Conservation (phyloP, 2,888 invertebrate genomes). For the Thereva unica region DNA sequence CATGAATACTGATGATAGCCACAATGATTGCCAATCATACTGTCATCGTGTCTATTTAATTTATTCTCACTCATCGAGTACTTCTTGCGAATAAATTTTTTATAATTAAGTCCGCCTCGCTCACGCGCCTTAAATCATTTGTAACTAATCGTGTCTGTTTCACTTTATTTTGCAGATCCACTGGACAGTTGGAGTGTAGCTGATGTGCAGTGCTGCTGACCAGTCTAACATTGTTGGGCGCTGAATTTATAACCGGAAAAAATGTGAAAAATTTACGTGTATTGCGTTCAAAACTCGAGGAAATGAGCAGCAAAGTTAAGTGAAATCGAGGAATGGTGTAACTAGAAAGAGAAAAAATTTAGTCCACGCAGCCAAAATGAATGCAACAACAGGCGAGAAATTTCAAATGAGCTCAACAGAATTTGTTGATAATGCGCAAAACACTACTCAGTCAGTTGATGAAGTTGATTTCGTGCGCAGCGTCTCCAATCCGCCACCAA, state of each 20-base stretch:
- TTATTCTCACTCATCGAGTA: no score
- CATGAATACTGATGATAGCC: no score
- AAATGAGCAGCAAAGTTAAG: not conserved
- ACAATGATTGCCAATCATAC: no score
- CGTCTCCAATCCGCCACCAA: slow-evolving; percentile 12
- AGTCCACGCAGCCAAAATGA: slow-evolving; percentile 11
- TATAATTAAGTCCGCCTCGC: slow-evolving; percentile 10
- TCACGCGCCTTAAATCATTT: slow-evolving; percentile 1
- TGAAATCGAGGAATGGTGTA: no score
- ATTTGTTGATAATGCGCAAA: slow-evolving; percentile 6
- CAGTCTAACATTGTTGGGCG: slow-evolving; percentile 6
- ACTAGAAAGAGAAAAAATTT: no score
- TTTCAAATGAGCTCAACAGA: slow-evolving; percentile 6
- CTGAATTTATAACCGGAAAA: not conserved
- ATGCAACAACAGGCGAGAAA: slow-evolving; percentile 5
- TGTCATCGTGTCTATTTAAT: no score
- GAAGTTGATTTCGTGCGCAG: slow-evolving; percentile 53
- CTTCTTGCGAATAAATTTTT: slow-evolving; percentile 9
- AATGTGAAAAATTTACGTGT: slow-evolving; percentile 13
- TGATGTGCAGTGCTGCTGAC: slow-evolving; percentile 10
- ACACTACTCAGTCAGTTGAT: slow-evolving; percentile 48
- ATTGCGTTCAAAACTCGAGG: not conserved
- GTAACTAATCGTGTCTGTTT: slow-evolving; percentile 13
- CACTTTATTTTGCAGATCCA: slow-evolving; percentile 14
- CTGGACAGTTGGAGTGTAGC: not conserved